Percentiles rank a stretch among this genome's conserved stretches.
Evolutionary conservation across 2,113 vertebrate species (phyloP).

Genomic region (Pluvialis apricaria): DNA sequence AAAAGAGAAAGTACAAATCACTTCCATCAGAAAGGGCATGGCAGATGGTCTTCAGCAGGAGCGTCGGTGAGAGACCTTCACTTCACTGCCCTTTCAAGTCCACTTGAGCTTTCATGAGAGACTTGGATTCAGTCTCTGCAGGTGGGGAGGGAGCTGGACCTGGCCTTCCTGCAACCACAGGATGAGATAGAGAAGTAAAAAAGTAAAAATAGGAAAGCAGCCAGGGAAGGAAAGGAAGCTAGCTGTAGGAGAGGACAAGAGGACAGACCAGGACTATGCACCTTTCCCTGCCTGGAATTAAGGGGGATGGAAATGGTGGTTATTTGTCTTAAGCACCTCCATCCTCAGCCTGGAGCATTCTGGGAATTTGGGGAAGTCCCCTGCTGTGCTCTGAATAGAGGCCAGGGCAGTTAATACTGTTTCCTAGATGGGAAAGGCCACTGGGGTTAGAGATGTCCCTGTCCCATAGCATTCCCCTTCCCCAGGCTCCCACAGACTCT

Average conservation of each 20-base stretch:
- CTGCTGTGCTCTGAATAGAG: background rate
- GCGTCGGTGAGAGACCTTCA: background rate
- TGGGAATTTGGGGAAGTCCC: background rate
- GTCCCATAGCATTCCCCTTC: background rate
- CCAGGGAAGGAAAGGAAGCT: background rate
- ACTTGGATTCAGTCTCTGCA: background rate
- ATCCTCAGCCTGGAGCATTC: background rate
- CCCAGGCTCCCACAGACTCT: background rate
- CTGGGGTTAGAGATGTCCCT: background rate
- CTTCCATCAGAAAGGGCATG: background rate
- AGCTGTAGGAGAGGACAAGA: background rate
- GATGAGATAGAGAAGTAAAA: background rate
- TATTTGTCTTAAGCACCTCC: background rate
- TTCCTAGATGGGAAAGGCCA: background rate
- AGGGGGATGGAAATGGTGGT: background rate
- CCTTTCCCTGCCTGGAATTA: background rate
- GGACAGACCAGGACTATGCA: accelerated
- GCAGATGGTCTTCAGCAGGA: background rate
- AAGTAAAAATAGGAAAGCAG: background rate
- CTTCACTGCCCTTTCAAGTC: background rate
- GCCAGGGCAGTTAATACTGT: background rate
- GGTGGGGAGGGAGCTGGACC: background rate
- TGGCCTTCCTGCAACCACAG: background rate
- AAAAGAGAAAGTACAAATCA: background rate
- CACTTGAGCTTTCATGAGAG: background rate